Conservation (phyloP, 2,888 invertebrate species). For the Salpingus planirostris region DNA sequence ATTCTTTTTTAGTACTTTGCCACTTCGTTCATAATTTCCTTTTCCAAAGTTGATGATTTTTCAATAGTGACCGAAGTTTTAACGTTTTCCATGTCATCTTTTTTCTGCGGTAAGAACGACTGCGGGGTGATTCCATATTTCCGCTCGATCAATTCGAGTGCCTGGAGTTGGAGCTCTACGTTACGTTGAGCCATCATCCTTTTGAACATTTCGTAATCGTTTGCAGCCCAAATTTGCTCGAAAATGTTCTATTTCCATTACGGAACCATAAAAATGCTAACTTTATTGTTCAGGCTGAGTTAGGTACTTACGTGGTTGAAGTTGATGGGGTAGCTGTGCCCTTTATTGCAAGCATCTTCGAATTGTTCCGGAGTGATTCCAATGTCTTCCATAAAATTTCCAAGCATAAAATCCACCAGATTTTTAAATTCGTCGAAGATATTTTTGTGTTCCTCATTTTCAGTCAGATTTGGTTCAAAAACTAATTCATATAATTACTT, state of each 20-base stretch:
- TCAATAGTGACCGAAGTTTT: constrained; percentile 10
- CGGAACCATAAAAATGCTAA: too few relatives aligned
- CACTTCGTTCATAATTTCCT: constrained; percentile 41
- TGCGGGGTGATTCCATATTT: constrained; percentile 61
- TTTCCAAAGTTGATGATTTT: constrained; percentile 34
- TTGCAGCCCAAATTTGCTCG: constrained; percentile 86
- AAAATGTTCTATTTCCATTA: constrained; percentile 44
- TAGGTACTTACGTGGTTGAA: constrained; percentile 46
- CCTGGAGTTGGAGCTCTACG: constrained; percentile 82
- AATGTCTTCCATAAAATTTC: constrained; percentile 88
- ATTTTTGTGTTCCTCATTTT: constrained; percentile 62
- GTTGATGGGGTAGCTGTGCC: constrained; percentile 42
- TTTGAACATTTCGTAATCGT: constrained; percentile 81
- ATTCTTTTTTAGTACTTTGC: constrained; percentile 37
- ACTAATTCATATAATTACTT: too few relatives aligned
- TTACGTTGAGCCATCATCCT: constrained; percentile 91
- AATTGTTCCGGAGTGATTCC: constrained; percentile 83
- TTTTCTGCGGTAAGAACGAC: constrained; percentile 48
- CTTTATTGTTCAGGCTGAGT: neutral
- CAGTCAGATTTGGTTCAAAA: constrained; percentile 70
- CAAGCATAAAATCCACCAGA: constrained; percentile 82
- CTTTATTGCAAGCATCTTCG: constrained; percentile 63
- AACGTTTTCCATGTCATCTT: constrained; percentile 29
- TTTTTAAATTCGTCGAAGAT: constrained; percentile 82
- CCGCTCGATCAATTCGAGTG: constrained; percentile 73